Percentiles rank a stretch among this genome's conserved stretches.
phyloP scores from a whole-genome alignment of 1,140 invertebrate genomes.

The Penaeus indicus region DNA sequence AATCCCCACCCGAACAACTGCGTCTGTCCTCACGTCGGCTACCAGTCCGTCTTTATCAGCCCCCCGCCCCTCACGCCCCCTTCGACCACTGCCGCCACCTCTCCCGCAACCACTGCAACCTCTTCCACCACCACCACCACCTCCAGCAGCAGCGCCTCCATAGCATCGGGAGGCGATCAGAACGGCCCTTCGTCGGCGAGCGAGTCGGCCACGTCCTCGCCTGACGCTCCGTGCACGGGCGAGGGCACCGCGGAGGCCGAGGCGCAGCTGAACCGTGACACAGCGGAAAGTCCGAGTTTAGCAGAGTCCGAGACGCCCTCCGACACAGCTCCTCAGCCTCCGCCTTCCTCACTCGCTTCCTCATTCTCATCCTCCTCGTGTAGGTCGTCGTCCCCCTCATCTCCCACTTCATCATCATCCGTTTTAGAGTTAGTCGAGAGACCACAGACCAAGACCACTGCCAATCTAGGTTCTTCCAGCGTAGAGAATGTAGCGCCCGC shows the following conservation, averaged over 20 bases:
- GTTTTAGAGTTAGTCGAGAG: conserved; percentile 1
- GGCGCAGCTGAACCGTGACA: no score
- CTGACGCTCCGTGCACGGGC: no score
- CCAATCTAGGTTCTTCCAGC: conserved; percentile 57
- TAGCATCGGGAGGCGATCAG: no score
- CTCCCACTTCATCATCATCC: conserved; percentile 32
- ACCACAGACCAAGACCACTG: conserved; percentile 36
- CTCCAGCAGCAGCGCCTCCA: no score
- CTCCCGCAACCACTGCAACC: conserved; percentile 7
- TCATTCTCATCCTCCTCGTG: neutral
- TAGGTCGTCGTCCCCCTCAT: conserved; percentile 2
- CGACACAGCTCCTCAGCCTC: neutral
- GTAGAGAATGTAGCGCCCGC: conserved; percentile 38
- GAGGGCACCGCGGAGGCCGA: no score
- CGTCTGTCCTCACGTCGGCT: conserved; percentile 66
- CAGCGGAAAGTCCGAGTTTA: no score
- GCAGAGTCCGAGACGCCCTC: no score
- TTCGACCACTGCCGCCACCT: neutral
- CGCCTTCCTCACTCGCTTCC: neutral
- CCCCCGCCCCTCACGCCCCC: conserved; percentile 14
- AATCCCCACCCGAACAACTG: conserved; percentile 66
- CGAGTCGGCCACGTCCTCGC: no score
- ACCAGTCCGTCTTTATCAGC: conserved; percentile 67
- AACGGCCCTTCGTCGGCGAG: no score
- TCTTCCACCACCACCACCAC: conserved; percentile 3